Conservation (phyloP, 2,888 invertebrate genomes). For the Mylabris sibirica region DNA sequence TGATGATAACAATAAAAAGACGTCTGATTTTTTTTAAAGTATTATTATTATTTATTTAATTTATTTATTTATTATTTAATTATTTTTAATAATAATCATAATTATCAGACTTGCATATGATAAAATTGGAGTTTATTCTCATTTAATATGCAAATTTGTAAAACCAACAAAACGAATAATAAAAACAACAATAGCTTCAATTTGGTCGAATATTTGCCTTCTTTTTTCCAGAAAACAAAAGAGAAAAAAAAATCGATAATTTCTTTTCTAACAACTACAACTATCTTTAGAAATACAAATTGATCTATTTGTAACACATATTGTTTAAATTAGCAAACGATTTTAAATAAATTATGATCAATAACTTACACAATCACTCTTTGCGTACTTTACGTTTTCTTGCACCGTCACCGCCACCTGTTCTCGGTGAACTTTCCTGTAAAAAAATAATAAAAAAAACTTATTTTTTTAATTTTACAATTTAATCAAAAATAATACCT, state of each 20-base stretch:
- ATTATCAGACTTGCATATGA: slow-evolving; percentile 3
- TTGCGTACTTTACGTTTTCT: slow-evolving; percentile 58
- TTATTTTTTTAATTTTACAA: background rate
- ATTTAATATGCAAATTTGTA: background rate
- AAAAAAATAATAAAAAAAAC: slow-evolving; percentile 14
- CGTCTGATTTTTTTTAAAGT: slow-evolving; percentile 12
- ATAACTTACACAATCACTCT: slow-evolving; percentile 48
- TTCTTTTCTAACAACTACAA: slow-evolving; percentile 25
- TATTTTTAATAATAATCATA: background rate
- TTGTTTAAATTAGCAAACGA: slow-evolving; percentile 33
- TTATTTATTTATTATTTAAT: slow-evolving; percentile 2
- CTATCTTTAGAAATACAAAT: slow-evolving; percentile 22
- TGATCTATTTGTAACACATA: slow-evolving; percentile 28
- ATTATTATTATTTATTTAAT: slow-evolving; percentile 23
- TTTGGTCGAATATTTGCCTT: background rate
- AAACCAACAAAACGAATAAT: background rate
- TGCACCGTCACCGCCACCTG: slow-evolving; percentile 48
- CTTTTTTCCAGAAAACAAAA: background rate
- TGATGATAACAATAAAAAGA: slow-evolving; percentile 16
- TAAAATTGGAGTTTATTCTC: background rate
- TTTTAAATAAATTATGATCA: slow-evolving; percentile 20
- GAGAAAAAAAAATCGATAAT: background rate
- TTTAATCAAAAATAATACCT: slow-evolving; percentile 18
- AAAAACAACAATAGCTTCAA: background rate
- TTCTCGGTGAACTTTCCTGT: slow-evolving; percentile 30